These are phyloP conservation scores for Torymus tubicola DNA, from an alignment of 2,888 invertebrate genomes.

Conservation along the genomic window DNA sequence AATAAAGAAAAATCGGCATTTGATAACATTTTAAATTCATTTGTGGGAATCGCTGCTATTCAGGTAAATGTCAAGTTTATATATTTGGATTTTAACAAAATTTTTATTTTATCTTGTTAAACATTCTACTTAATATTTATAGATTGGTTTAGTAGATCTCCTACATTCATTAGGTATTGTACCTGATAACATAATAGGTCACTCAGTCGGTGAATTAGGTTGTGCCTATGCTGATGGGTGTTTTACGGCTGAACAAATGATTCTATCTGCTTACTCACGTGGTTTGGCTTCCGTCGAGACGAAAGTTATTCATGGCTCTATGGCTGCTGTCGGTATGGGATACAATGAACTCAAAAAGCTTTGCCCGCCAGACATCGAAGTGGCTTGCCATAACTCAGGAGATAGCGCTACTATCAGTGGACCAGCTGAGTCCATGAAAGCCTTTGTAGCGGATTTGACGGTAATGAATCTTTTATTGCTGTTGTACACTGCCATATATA, in stretches of 20 bases:
- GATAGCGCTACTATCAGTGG: slow-evolving; percentile 94
- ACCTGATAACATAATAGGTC: slow-evolving; percentile 89
- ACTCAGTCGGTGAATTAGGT: slow-evolving; percentile 95
- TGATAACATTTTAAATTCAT: slow-evolving; percentile 83
- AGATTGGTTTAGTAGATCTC: slow-evolving; percentile 83
- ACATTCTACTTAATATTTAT: slow-evolving; percentile 11
- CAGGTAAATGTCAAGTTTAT: slow-evolving; percentile 73
- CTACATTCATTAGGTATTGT: slow-evolving; percentile 80
- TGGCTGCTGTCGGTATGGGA: slow-evolving; percentile 90
- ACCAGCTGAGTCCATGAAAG: slow-evolving; percentile 82
- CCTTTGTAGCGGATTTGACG: slow-evolving; percentile 81
- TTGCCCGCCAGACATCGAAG: slow-evolving; percentile 86
- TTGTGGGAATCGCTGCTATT: slow-evolving; percentile 85
- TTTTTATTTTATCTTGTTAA: slow-evolving; percentile 1
- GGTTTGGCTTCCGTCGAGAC: slow-evolving; percentile 70
- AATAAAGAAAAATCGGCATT: slow-evolving; percentile 79
- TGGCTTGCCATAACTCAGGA: slow-evolving; percentile 92
- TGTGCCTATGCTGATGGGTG: slow-evolving; percentile 97
- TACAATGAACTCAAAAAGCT: slow-evolving; percentile 81
- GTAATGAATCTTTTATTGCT: slow-evolving; percentile 53
- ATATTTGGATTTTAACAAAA: neutral
- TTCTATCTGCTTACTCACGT: slow-evolving; percentile 69
- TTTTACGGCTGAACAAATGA: slow-evolving; percentile 80
- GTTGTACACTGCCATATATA: too few species aligned
- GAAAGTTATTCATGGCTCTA: slow-evolving; percentile 82